Evolutionary conservation across 2,797 vertebrate genomes (phyloP).

Genomic region (Chaetodon trifasciatus): DNA sequence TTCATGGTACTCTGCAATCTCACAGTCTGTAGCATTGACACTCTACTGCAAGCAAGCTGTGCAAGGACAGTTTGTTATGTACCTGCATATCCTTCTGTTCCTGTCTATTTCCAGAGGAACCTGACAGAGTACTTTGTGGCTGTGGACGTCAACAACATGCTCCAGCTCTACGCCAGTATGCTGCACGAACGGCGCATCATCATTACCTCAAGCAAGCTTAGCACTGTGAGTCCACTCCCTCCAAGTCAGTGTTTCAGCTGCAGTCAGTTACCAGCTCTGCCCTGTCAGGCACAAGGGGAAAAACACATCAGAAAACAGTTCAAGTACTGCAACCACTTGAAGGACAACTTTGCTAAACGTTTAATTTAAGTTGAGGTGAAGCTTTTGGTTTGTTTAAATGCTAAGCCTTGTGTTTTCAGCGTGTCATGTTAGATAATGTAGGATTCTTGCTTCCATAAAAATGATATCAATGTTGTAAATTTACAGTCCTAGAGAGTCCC

Average conservation of each 20-base stretch:
- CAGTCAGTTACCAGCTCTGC: constrained; percentile 21
- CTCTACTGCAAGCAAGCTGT: constrained; percentile 55
- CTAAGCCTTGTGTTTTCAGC: not conserved
- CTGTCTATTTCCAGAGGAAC: constrained; percentile 90
- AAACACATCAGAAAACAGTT: constrained; percentile 23
- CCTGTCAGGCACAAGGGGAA: constrained; percentile 27
- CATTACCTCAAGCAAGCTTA: constrained; percentile 98
- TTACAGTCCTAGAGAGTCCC: constrained; percentile 15
- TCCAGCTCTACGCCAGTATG: constrained; percentile 97
- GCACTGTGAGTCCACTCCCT: constrained; percentile 92
- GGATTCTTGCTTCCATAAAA: not conserved
- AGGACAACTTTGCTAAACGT: constrained; percentile 14
- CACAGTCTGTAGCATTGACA: constrained; percentile 48
- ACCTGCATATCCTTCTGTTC: constrained; percentile 65
- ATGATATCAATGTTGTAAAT: constrained; percentile 12
- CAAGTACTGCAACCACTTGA: not conserved
- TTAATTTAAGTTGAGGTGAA: not conserved
- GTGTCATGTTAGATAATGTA: not conserved
- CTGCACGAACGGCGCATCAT: constrained; percentile 96
- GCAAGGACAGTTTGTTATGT: constrained; percentile 71
- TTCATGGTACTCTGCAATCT: constrained; percentile 45
- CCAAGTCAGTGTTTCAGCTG: constrained; percentile 20
- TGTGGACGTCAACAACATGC: constrained; percentile 98
- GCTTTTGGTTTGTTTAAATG: not conserved
- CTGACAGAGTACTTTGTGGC: constrained; percentile 99